phyloP scores from a whole-genome alignment of 2,113 vertebrate genomes.

The Thomomys bottae region DNA sequence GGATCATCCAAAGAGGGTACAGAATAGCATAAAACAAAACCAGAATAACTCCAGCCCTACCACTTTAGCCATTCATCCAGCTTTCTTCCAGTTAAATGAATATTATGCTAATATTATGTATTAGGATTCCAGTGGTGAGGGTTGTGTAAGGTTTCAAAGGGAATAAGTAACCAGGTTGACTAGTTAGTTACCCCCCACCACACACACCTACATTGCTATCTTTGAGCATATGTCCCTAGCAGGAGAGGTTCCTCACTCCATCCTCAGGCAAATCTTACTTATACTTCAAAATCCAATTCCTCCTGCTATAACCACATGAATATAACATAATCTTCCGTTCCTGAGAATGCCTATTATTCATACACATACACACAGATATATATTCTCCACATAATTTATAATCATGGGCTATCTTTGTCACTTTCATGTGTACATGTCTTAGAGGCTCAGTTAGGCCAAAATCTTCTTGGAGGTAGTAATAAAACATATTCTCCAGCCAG shows the following conservation, averaged over 20 bases:
- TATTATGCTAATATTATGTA: too few species aligned
- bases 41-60: not conserved
- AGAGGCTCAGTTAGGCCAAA: not conserved
- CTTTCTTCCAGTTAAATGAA: too few species aligned
- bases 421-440: not conserved
- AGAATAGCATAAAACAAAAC: slow-evolving; percentile 2
- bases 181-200: too few species aligned
- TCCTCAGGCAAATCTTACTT: not conserved
- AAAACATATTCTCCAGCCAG: not conserved
- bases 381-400: not conserved
- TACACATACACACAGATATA: not conserved
- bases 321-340: not conserved
- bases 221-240: not conserved
- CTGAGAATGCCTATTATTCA: not conserved
- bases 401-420: not conserved
- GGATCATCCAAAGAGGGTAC: not conserved
- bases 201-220: not conserved
- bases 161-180: not conserved
- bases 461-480: not conserved
- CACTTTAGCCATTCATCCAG: too few species aligned
- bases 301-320: not conserved
- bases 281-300: not conserved
- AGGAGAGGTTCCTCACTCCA: not conserved
- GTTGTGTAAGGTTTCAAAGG: slow-evolving; percentile 1
- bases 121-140: not conserved